Percentiles rank a stretch among this genome's conserved stretches.
These are phyloP conservation scores for Drosophila parvula DNA, from an alignment of 1,140 invertebrate genomes.

Conservation along the genomic window DNA sequence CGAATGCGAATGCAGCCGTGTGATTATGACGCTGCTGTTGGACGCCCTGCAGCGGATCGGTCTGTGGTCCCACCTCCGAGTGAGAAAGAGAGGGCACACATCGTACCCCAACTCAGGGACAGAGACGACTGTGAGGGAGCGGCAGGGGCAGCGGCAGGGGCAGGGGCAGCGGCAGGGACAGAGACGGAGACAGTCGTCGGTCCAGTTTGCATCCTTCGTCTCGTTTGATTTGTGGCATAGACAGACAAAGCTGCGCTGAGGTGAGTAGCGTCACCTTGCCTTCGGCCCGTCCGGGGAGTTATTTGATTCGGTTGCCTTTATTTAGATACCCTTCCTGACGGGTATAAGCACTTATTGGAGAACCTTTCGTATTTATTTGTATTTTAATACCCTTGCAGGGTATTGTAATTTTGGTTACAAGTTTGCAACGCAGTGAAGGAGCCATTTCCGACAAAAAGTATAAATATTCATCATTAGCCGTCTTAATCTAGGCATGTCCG, in stretches of 20 bases:
- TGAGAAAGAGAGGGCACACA: conserved; percentile 11
- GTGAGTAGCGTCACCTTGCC: conserved; percentile 28
- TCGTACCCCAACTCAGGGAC: conserved; percentile 20
- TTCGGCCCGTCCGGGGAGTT: conserved; percentile 42
- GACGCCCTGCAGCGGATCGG: conserved; percentile 74
- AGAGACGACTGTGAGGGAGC: neutral
- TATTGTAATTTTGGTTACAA: too few species aligned
- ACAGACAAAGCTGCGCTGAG: conserved; percentile 49
- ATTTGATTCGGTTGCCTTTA: conserved; percentile 59
- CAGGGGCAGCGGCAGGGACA: conserved; percentile 12
- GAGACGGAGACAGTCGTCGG: conserved; percentile 46
- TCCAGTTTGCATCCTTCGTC: conserved; percentile 59
- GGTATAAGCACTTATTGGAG: neutral
- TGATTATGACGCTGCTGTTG: conserved; percentile 80
- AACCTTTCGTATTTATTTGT: neutral
- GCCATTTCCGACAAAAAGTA: too few species aligned
- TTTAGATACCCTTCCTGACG: conserved; percentile 10
- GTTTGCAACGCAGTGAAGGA: too few species aligned
- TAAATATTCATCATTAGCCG: too few species aligned
- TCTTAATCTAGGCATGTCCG: too few species aligned
- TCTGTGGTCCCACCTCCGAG: conserved; percentile 37
- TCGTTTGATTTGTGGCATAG: conserved; percentile 78
- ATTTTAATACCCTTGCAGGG: too few species aligned
- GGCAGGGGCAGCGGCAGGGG: conserved; percentile 14
- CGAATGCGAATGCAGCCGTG: conserved; percentile 60